Evolutionary conservation across 2,797 vertebrate species (phyloP).

Genomic region (Melanotaenia pygmaea): DNA sequence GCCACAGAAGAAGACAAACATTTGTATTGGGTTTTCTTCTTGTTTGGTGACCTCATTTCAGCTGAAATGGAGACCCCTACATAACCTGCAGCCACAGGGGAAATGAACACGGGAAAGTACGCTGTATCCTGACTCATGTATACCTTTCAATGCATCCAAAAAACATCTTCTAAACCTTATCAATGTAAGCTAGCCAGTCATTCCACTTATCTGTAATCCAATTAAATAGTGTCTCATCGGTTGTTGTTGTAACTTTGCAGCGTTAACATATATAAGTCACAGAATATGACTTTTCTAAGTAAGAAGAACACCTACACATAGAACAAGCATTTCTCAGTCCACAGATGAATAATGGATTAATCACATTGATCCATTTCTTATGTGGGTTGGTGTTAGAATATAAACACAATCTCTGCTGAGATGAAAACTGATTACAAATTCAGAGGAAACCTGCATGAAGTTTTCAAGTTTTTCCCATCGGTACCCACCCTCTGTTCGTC

Average conservation of each 20-base stretch:
- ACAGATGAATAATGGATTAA: neutral
- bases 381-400: neutral
- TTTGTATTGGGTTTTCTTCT: conserved; percentile 66
- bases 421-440: conserved; percentile 3
- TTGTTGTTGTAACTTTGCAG: neutral
- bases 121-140: conserved; percentile 48
- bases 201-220: neutral
- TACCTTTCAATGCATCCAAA: conserved; percentile 15
- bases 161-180: neutral
- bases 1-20: conserved; percentile 58
- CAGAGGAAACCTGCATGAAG: neutral
- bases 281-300: neutral
- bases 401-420: neutral
- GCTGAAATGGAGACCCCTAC: conserved; percentile 75
- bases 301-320: neutral
- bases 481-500: neutral
- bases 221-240: too few species aligned
- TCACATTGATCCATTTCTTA: conserved; percentile 4
- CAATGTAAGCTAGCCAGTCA: neutral
- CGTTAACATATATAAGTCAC: neutral
- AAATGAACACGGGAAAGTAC: conserved; percentile 60
- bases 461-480: neutral
- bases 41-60: conserved; percentile 76
- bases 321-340: neutral
- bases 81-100: conserved; percentile 74